Evolutionary conservation across 2,113 vertebrate species (phyloP).

Genomic region (mouse (Mus musculus)): DNA sequence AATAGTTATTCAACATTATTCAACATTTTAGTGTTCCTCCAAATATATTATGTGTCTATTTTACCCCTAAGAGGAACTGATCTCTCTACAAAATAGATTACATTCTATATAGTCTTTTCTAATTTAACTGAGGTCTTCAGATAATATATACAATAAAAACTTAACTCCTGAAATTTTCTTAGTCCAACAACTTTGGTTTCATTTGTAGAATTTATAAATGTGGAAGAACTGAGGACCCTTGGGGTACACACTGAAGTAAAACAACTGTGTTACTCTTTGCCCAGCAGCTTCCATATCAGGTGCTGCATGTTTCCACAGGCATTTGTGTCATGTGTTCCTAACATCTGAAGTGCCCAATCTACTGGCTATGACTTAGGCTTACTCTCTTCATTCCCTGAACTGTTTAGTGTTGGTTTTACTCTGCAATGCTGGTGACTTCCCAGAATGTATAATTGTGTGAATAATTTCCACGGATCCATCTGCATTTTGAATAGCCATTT

Average conservation of each 20-base stretch:
- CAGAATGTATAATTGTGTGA: not conserved
- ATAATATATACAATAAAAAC: not conserved
- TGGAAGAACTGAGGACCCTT: not conserved
- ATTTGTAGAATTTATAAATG: not conserved
- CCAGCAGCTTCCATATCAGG: not conserved
- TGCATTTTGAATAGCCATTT: too few relatives aligned
- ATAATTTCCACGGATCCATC: too few relatives aligned
- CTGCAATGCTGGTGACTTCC: not conserved
- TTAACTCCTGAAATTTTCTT: not conserved
- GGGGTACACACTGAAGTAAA: not conserved
- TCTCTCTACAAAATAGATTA: not conserved
- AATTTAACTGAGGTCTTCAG: constrained; percentile 17
- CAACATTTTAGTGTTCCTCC: not conserved
- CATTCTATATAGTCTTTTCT: not conserved
- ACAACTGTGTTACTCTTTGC: not conserved
- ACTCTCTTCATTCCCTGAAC: not conserved
- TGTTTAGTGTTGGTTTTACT: not conserved
- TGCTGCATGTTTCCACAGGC: not conserved
- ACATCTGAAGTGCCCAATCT: not conserved
- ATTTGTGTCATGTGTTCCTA: not conserved
- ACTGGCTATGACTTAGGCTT: not conserved
- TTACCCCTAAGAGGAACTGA: not conserved
- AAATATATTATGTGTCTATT: not conserved
- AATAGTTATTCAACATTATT: not conserved
- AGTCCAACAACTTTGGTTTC: not conserved